Percentiles rank a stretch among this genome's conserved stretches.
These are phyloP conservation scores for Aproaerema taeniolella DNA, from an alignment of 2,888 invertebrate species.

Conservation along the genomic window DNA sequence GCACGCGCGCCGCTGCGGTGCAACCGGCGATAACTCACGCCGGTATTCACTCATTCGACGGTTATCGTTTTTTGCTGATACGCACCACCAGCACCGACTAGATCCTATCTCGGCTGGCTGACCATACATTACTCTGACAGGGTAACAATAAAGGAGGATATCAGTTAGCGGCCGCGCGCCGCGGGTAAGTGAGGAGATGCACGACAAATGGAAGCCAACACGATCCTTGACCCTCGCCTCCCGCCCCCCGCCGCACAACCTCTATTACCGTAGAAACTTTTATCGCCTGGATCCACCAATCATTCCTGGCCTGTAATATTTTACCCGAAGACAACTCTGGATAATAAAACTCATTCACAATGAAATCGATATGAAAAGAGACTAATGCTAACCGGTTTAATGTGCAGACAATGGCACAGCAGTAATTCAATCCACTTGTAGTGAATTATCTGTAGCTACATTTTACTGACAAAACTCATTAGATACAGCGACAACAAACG, in stretches of 20 bases:
- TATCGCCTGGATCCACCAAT: conserved; percentile 36
- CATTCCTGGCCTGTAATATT: conserved; percentile 35
- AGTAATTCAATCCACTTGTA: conserved; percentile 6
- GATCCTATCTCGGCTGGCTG: conserved; percentile 49
- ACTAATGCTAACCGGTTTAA: neutral
- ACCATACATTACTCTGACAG: conserved; percentile 65
- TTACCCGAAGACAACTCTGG: conserved; percentile 27
- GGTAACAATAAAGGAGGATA: conserved; percentile 61
- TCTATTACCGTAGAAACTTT: conserved; percentile 39
- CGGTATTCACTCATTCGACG: conserved; percentile 41
- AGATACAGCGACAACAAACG: conserved; percentile 28
- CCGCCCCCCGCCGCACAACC: conserved; percentile 20
- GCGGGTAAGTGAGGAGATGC: conserved; percentile 32
- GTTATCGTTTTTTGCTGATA: conserved; percentile 54
- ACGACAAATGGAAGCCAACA: conserved; percentile 55
- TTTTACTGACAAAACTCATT: conserved; percentile 24
- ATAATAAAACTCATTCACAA: conserved; percentile 19
- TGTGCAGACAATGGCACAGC: conserved; percentile 6
- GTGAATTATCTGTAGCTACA: conserved; percentile 16
- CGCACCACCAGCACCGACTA: conserved; percentile 29
- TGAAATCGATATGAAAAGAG: neutral
- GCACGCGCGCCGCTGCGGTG: conserved; percentile 26
- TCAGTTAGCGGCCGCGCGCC: conserved; percentile 50
- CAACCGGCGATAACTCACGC: conserved; percentile 44
- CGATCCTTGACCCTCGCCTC: conserved; percentile 48